Evolutionary conservation across 1,140 invertebrate species (phyloP), one percentile per base, ranked within the genome.

Genomic region (Aleiodes sp.): DNA sequence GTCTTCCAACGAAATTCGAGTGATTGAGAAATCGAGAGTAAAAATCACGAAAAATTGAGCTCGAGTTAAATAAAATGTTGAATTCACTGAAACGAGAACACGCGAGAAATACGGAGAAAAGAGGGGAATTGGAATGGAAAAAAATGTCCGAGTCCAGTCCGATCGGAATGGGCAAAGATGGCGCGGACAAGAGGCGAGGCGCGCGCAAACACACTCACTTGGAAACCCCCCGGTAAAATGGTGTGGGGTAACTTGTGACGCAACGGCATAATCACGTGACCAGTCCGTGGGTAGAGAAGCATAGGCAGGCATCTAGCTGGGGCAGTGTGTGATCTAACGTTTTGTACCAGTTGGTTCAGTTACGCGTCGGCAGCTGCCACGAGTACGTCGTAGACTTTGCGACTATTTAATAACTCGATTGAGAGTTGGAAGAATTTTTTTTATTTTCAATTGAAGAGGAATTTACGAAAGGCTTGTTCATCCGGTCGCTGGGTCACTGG

Each of bases 251-350:
- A 64, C 46, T 59, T 69, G 67, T 69, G 67, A 69, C 60, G 67
- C 43, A 69, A 69, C 41, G 26, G 12, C n/a, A 12, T 7, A 69
- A 69, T 69, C 67, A 69, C 67, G 67, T 69, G 67, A 69, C 67
- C 60, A 52, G 16, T 19, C 60, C 59, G 67, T 63, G 67, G 66
- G 66, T 68, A 46, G 57, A 26, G 26, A 9, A 19, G 21, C 21
- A 56, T 7, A 33, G 31, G 12, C 79, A 70, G 79, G 74, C 73
- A 73, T 62, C 75, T 78, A 75, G 79, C 79, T 80, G 76, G 76
- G 77, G 77, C 80, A 86, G 84, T 83, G 82, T 84, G 82, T 83
- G 84, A 84, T 84, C 83, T 81, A 81, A 80, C 82, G 80, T 84
- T 84, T 79, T 80, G 77, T 78, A 76, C 72, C 78, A 78, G 79